These are phyloP conservation scores for Argyra leucocephala DNA, from an alignment of 2,888 invertebrate species.

Conservation along the genomic window DNA sequence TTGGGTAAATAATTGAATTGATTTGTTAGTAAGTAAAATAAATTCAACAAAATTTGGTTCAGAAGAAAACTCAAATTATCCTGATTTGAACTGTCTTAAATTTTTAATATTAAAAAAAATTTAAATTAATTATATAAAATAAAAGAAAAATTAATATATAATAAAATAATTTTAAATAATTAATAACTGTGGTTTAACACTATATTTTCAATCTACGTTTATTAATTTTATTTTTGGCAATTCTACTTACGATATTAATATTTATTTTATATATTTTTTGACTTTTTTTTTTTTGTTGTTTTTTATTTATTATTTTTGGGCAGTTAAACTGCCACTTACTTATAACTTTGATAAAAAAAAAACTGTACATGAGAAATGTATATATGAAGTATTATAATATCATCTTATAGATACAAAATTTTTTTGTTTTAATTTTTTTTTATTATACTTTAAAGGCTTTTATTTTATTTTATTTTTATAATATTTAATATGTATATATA, in stretches of 20 bases:
- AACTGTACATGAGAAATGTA: not conserved
- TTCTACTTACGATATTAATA: not conserved
- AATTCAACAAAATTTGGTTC: too few species aligned
- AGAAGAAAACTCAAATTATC: too few species aligned
- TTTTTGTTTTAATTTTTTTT: not conserved
- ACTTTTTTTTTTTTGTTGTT: not conserved
- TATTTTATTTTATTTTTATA: not conserved
- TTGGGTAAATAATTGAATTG: too few species aligned
- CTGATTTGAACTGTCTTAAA: too few species aligned
- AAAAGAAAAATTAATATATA: too few species aligned
- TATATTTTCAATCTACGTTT: too few species aligned
- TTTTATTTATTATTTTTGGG: not conserved
- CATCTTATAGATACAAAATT: not conserved
- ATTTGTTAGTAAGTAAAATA: too few species aligned
- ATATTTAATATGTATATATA: not conserved
- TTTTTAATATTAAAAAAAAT: too few species aligned
- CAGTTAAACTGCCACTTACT: not conserved
- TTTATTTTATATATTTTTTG: not conserved
- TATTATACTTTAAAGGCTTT: not conserved
- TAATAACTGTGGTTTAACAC: too few species aligned
- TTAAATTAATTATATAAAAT: too few species aligned
- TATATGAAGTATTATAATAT: not conserved
- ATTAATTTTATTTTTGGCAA: not conserved
- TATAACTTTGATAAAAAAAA: not conserved
- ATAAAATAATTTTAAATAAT: too few species aligned